Base-by-base conservation (phyloP, 2,888 invertebrate species). In the Cylindroiulus punctatus region DNA sequence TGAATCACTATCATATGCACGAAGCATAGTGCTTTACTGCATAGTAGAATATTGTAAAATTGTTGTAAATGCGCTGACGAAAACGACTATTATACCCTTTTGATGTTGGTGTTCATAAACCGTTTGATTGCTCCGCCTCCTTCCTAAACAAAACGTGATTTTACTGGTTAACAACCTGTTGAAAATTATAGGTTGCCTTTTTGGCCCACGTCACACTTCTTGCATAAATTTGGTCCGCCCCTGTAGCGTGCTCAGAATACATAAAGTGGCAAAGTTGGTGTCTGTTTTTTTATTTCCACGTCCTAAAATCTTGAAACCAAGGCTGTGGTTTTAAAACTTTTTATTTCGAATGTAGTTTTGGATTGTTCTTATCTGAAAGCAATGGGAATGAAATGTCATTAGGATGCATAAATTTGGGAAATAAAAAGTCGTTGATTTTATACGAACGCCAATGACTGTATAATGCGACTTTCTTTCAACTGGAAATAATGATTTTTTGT, bases 161-260 rank as follows among this genome's bases (percentile, higher is more conserved):
- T 76, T 30, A 76, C 76, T 76, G 76, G 76, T 76, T 76, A 76
- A 76, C 22, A 76, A 26, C 76, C 30, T 76, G 76, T 76, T 26
- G 76, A 76, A 76, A 76, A 76, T 76, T 76, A 76, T 76, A 76
- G 76, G 76, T 30, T 76, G 30, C 30, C n/a, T 76, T 52, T 30
- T 76, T 76, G 22, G 76, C 26, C 26, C 76, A 76, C 76, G 76
- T 76, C 76, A 76, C 76, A 76, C 76, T 26, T 76, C 76, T 76
- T 76, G 76, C 76, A 76, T 76, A 76, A 76, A 76, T 76, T 76
- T 76, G 14, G 1, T 76, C 30, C 76, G 76, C 76, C 76, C 76
- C 76, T 65, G 12, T 65, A 30, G 30, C 76, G 76, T 76, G 76
- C 76, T 76, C 1, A 12, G 76, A 76, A 76, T 76, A 30, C 76